Percentiles rank a stretch among this genome's conserved stretches.
These are phyloP conservation scores for Andrena trimmerana DNA, from an alignment of 2,888 invertebrate genomes.

Conservation along the genomic window DNA sequence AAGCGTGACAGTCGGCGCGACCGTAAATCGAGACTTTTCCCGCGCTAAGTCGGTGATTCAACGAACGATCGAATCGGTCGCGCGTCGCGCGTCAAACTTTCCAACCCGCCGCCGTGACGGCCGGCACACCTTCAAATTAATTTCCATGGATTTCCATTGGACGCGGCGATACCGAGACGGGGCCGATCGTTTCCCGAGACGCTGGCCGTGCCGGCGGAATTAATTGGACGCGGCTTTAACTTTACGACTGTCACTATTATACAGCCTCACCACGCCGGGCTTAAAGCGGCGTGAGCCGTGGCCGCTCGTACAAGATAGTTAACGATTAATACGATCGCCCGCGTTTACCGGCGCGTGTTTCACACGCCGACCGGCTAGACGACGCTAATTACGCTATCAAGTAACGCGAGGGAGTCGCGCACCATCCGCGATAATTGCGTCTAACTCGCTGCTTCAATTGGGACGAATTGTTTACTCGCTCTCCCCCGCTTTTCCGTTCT, in stretches of 20 bases:
- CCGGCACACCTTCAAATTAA: constrained; percentile 60
- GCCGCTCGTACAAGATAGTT: constrained; percentile 66
- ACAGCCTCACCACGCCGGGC: constrained; percentile 49
- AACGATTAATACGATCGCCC: constrained; percentile 74
- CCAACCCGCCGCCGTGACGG: constrained; percentile 8
- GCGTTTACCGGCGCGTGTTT: constrained; percentile 72
- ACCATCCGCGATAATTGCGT: constrained; percentile 73
- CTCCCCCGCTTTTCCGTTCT: constrained; percentile 12
- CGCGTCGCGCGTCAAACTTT: constrained; percentile 22
- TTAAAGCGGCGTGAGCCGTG: constrained; percentile 56
- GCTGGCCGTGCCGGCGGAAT: constrained; percentile 52
- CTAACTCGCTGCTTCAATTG: constrained; percentile 76
- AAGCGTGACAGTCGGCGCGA: constrained; percentile 3
- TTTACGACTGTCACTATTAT: constrained; percentile 72
- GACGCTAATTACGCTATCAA: constrained; percentile 78
- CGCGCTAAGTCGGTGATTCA: not conserved
- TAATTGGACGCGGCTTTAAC: constrained; percentile 70
- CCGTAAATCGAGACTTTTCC: not conserved
- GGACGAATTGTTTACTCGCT: constrained; percentile 69
- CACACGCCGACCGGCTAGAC: constrained; percentile 75
- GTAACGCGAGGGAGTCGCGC: constrained; percentile 73
- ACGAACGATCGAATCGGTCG: not conserved
- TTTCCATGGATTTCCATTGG: constrained; percentile 64
- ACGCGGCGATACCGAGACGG: constrained; percentile 33
- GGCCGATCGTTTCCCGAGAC: constrained; percentile 44